phyloP scores from a whole-genome alignment of 2,888 invertebrate genomes.

The Caenorhabditis japonica region DNA sequence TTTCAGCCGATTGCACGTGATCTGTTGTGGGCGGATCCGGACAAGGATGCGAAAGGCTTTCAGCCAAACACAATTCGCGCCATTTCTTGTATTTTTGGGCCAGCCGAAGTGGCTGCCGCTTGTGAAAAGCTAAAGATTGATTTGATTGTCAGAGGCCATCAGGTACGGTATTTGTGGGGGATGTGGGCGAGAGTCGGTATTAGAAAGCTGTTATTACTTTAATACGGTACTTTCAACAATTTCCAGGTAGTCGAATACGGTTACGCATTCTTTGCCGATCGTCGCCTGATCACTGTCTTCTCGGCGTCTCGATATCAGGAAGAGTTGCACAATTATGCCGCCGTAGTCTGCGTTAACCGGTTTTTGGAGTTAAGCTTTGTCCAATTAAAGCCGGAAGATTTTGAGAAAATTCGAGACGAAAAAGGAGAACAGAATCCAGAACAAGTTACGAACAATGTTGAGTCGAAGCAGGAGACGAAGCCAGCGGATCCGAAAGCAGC shows the following conservation, averaged over 20 bases:
- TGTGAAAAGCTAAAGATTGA: constrained; percentile 59
- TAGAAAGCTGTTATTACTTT: neutral
- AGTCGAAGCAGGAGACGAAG: too few species aligned
- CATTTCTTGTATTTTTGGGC: constrained; percentile 65
- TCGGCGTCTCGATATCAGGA: constrained; percentile 68
- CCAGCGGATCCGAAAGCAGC: too few species aligned
- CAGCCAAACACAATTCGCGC: constrained; percentile 62
- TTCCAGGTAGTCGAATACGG: constrained; percentile 60
- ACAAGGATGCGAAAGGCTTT: constrained; percentile 52
- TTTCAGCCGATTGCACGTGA: constrained; percentile 61
- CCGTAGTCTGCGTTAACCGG: constrained; percentile 57
- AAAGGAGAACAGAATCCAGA: constrained; percentile 30
- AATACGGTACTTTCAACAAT: neutral
- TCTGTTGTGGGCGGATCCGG: constrained; percentile 69
- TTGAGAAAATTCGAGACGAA: constrained; percentile 44
- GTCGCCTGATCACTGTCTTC: constrained; percentile 66
- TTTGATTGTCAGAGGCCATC: constrained; percentile 57
- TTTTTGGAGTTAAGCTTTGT: constrained; percentile 61
- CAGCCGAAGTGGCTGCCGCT: constrained; percentile 55
- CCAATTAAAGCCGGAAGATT: constrained; percentile 67
- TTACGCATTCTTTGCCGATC: constrained; percentile 56
- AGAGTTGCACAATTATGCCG: constrained; percentile 66
- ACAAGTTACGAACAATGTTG: too few species aligned
- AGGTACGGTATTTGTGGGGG: too few species aligned
- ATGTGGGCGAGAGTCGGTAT: too few species aligned